phyloP scores from a whole-genome alignment of 2,888 invertebrate species.

The Hydrotaea diabolus region DNA sequence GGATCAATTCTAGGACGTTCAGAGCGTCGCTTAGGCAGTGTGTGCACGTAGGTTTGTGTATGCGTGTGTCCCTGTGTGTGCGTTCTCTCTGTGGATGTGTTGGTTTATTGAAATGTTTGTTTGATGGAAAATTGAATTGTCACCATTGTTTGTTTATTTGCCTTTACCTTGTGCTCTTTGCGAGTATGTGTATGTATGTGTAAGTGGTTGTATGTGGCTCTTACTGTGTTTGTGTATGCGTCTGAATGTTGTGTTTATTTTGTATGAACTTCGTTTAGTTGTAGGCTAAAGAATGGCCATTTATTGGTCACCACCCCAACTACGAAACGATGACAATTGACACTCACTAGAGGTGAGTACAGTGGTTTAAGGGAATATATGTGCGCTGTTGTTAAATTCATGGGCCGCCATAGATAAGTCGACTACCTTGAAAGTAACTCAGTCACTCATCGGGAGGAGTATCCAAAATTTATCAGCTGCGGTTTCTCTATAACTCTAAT shows the following conservation, averaged over 20 bases:
- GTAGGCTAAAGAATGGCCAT: constrained; percentile 52
- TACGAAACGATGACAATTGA: background rate
- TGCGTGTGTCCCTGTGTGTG: background rate
- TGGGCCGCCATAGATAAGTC: too few species aligned
- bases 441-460: too few species aligned
- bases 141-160: constrained; percentile 54
- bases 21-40: background rate
- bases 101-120: constrained; percentile 58
- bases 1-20: constrained; percentile 13
- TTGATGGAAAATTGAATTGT: constrained; percentile 62
- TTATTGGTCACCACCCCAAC: constrained; percentile 46
- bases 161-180: constrained; percentile 8
- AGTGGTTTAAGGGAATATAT: background rate
- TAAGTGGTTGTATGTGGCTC: background rate
- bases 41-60: background rate
- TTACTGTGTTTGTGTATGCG: constrained; percentile 1
- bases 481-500: too few species aligned
- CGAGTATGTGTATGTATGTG: background rate
- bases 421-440: too few species aligned
- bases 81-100: constrained; percentile 15
- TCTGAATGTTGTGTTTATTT: constrained; percentile 7
- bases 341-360: background rate
- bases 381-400: too few species aligned
- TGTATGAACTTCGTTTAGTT: constrained; percentile 40
- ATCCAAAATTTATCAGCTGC: too few species aligned